A percentile compares a stretch with the other conserved stretches of the same genome.
phyloP scores from a whole-genome alignment of 1,140 invertebrate species.

The Phthorimaea operculella region DNA sequence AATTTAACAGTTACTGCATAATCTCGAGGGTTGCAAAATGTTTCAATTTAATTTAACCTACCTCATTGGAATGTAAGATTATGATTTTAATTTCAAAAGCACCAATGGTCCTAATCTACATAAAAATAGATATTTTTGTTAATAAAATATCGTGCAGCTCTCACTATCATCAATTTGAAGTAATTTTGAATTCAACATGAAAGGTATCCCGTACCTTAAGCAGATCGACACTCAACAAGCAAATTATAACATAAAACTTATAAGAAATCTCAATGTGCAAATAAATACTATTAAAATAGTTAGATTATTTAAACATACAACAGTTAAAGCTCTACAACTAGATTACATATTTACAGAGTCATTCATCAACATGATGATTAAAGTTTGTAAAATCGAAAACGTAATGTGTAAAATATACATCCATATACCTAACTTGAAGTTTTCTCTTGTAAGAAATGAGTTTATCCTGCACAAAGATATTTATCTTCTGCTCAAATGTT shows the following conservation, averaged over 20 bases:
- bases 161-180: too few relatives aligned
- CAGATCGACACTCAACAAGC: too few relatives aligned
- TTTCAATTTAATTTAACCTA: not conserved
- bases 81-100: not conserved
- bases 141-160: too few relatives aligned
- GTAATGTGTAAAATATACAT: too few relatives aligned
- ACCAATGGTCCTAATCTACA: conserved; percentile 1
- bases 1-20: not conserved
- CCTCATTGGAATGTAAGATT: conserved; percentile 3
- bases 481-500: too few relatives aligned
- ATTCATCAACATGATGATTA: conserved; percentile 22
- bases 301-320: conserved; percentile 36
- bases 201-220: too few relatives aligned
- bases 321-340: conserved; percentile 62
- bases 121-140: not conserved
- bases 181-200: too few relatives aligned
- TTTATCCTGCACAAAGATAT: too few relatives aligned
- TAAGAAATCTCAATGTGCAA: not conserved
- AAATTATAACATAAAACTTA: too few relatives aligned
- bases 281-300: conserved; percentile 3
- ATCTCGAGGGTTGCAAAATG: not conserved
- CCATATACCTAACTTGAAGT: too few relatives aligned
- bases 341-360: conserved; percentile 62
- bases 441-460: too few relatives aligned
- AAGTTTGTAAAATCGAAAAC: conserved; percentile 5